A percentile compares a stretch with the other conserved stretches of the same genome.
Evolutionary conservation across 2,888 invertebrate species (phyloP).

Genomic region (Morpho deidamia): DNA sequence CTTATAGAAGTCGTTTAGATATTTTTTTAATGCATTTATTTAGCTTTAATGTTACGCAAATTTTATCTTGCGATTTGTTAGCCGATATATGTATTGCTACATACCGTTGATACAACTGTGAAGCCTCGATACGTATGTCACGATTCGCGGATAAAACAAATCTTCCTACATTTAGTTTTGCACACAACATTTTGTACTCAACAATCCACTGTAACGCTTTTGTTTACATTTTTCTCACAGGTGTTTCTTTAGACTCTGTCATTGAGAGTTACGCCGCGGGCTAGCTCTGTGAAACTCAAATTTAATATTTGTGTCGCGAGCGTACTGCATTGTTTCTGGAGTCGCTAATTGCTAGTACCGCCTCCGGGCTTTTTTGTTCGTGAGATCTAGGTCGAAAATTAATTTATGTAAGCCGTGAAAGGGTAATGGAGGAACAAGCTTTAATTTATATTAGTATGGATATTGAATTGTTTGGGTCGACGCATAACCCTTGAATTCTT

Average conservation of each 20-base stretch:
- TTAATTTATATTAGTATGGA: too few relatives aligned
- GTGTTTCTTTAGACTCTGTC: constrained; percentile 56
- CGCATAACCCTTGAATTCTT: too few relatives aligned
- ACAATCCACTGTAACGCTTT: constrained; percentile 40
- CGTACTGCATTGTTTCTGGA: constrained; percentile 57
- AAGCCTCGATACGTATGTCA: constrained; percentile 13
- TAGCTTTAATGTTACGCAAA: constrained; percentile 10
- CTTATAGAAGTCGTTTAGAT: too few relatives aligned
- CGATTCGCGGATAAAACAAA: constrained; percentile 4
- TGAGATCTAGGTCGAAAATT: constrained; percentile 69
- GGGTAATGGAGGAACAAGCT: too few relatives aligned
- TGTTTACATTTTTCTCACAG: constrained; percentile 72
- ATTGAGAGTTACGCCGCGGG: constrained; percentile 69
- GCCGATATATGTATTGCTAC: constrained; percentile 11
- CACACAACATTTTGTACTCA: constrained; percentile 26
- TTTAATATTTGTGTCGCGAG: constrained; percentile 66
- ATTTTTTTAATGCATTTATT: constrained; percentile 9
- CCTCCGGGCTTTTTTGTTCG: constrained; percentile 46
- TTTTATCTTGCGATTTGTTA: constrained; percentile 19
- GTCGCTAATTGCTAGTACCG: constrained; percentile 32
- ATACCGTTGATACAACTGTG: constrained; percentile 6
- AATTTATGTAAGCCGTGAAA: too few relatives aligned
- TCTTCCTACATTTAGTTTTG: constrained; percentile 14
- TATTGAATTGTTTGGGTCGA: too few relatives aligned
- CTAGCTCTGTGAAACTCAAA: constrained; percentile 66